Evolutionary conservation across 1,140 invertebrate genomes (phyloP), one percentile per base, ranked within the genome.

Genomic region (Musca vetustissima): DNA sequence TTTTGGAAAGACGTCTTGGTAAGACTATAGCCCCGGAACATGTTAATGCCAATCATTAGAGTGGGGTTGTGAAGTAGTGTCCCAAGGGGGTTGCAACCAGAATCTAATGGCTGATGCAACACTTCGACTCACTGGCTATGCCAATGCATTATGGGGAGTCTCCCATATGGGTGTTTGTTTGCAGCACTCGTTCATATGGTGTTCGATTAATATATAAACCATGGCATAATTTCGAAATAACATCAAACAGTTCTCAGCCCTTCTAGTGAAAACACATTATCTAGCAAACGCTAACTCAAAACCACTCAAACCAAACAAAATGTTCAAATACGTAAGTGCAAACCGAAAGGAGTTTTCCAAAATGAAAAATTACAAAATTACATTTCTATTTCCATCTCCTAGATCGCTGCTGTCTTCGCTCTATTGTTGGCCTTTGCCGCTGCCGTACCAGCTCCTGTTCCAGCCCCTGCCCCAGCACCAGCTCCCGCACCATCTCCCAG

Each of bases 261-360:
- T 61, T 61, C 14, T 9, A 61, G 57, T 43, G 57, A 11, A 19
- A 61, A 61, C 49, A 52, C n/a, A 61, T 14, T 1, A 43, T 43
- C 17, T 43, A 61, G 28, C 3, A 61, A 61, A 43, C 17, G 36
- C 36, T 43, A 9, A 43, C 6, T 11, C 11, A 59, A n/a, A n/a
- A 61, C 55, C 4, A 61, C 17, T 8, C 7, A 64, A 64, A 15
- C 4, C 71, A 57, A 70, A 69, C 71, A 78, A 75, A 78, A 78
- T 78, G 77, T 78, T 78, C 74, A 78, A 78, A 77, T 74, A 36
- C 57, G 57, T 61, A 61, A 61, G 57, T 61, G 22, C 11, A 43
- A 9, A 3, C 28, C 28, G 3, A 8, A 8, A 8, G 28, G 28
- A 28, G 3, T 4, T 24, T 55, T n/a, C n/a, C n/a, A n/a, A n/a